Conservation (phyloP, 1,140 invertebrate genomes). For the Drosophila lini region DNA sequence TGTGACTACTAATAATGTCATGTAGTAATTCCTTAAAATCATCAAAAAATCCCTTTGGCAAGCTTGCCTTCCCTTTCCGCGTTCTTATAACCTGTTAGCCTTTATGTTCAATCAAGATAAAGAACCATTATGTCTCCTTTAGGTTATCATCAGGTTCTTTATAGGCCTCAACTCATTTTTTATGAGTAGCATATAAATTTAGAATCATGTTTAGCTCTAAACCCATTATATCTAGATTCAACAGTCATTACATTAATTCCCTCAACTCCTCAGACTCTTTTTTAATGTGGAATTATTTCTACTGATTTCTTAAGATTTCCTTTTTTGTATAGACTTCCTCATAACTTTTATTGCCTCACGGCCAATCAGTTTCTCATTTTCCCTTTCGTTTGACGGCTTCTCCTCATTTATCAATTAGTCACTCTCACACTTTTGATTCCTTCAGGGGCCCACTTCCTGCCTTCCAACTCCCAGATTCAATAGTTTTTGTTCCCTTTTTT, state of each 20-base stretch:
- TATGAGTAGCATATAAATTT: conserved; percentile 2
- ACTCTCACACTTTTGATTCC: conserved; percentile 35
- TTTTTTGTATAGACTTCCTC: not conserved
- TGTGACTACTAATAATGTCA: not conserved
- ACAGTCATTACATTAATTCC: not conserved
- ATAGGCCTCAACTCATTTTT: conserved; percentile 1
- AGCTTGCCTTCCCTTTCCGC: not conserved
- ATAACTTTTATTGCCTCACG: conserved; percentile 24
- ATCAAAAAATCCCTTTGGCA: not conserved
- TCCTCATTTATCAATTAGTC: conserved; percentile 45
- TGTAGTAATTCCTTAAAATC: not conserved
- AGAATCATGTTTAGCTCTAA: conserved; percentile 22
- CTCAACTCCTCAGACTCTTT: not conserved
- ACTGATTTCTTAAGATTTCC: not conserved
- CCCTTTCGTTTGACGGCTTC: conserved; percentile 18
- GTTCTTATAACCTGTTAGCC: not conserved
- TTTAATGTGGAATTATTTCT: not conserved
- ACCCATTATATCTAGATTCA: conserved; percentile 18
- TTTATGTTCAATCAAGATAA: conserved; percentile 9
- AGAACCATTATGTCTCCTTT: conserved; percentile 7
- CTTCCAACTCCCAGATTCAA: conserved; percentile 1
- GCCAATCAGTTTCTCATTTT: conserved; percentile 40
- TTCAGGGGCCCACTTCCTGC: conserved; percentile 57
- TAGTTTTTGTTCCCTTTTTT: conserved; percentile 18
- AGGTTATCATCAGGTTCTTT: conserved; percentile 8